Evolutionary conservation across 2,888 invertebrate species (phyloP), one percentile per base, ranked within the genome.

Genomic region (Adelognathus sp.): DNA sequence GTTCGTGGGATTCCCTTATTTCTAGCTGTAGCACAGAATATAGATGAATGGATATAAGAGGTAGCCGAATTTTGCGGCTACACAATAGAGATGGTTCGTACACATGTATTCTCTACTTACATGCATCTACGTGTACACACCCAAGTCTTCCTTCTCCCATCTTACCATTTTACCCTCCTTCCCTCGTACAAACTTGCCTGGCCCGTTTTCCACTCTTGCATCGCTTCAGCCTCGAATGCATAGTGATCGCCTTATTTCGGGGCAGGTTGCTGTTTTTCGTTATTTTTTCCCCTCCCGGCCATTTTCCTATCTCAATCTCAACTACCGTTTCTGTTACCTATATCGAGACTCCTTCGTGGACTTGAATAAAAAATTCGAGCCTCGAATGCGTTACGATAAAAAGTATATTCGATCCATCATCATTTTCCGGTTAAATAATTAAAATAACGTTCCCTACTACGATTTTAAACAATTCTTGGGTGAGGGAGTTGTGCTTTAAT

Each of bases 171-270:
- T 11, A n/a, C 54, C 64, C 50, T 46, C 46, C 24, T 7, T 27
- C 56, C 31, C 24, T 24, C 52, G 36, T 33, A 27, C 31, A n/a
- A 7, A 46, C 60, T 72, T 58, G 27, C 52, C 58, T 11, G 56
- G 54, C 56, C 31, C 31, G 50, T 76, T 63, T 67, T 41, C 52
- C 39, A 44, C 66, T 44, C 21, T 11, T 6, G 46, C 78, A 73
- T 78, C 71, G 64, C 64, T 76, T 61, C 67, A 33, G 76, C 82
- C 81, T 83, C 82, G 85, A 86, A 87, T 86, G 88, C 88, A 88
- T 86, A 88, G 87, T 84, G 87, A 88, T 88, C 80, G 84, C 84
- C 87, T 88, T 84, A 86, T 86, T 88, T 87, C 82, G 82, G 21
- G n/a, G 60, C 21, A 36, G 14, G 36, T 27, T 21, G 29, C 16